Evolutionary conservation across 2,888 invertebrate species (phyloP).

Genomic region (Orthosia cruda): DNA sequence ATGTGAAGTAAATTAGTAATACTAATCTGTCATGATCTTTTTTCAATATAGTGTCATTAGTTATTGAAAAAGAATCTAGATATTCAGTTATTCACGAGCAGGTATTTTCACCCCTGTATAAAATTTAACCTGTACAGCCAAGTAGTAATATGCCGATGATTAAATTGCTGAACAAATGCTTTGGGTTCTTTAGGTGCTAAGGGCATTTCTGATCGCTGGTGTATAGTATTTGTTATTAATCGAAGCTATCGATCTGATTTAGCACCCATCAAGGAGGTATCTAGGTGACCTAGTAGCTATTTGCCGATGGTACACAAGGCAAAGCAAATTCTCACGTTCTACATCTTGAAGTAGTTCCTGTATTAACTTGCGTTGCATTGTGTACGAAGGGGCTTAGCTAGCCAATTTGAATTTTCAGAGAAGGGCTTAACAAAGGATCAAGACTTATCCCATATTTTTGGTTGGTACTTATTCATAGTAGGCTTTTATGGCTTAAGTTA

Average conservation of each 20-base stretch:
- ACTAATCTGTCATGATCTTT: no score
- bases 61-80: no score
- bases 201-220: not conserved
- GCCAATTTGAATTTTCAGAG: constrained; percentile 88
- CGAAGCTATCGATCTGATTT: constrained; percentile 2
- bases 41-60: no score
- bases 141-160: not conserved
- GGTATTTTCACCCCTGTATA: no score
- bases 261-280: not conserved
- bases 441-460: constrained; percentile 86
- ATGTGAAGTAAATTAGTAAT: no score
- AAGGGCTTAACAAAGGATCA: constrained; percentile 87
- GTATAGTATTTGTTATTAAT: not conserved
- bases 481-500: constrained; percentile 71
- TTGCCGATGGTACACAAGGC: constrained; percentile 15
- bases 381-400: constrained; percentile 65
- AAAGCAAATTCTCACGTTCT: constrained; percentile 12
- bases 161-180: constrained; percentile 26
- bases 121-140: not conserved
- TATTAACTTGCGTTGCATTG: constrained; percentile 16
- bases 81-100: no score
- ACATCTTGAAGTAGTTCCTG: not conserved
- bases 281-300: not conserved
- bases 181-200: not conserved
- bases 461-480: constrained; percentile 86